These are phyloP conservation scores for Spilogale gracilis DNA, from an alignment of 2,113 vertebrate species.

Conservation along the genomic window DNA sequence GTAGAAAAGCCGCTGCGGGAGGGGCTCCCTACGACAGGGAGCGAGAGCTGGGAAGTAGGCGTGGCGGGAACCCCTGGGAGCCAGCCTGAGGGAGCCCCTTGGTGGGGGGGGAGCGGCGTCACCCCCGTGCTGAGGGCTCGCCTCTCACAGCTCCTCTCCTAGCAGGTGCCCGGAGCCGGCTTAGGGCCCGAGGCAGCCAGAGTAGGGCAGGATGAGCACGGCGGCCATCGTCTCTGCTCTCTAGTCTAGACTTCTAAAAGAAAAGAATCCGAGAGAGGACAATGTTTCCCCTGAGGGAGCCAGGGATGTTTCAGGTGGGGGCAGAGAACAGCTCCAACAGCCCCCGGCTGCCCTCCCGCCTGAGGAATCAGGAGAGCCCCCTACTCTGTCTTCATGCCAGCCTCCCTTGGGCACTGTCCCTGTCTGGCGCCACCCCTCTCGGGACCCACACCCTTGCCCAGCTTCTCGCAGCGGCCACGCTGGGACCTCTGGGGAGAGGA, in stretches of 20 bases:
- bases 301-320: accelerated
- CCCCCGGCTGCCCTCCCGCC: background rate
- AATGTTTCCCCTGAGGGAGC: background rate
- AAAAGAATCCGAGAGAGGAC: background rate
- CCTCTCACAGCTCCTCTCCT: background rate
- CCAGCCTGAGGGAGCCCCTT: background rate
- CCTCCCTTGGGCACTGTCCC: background rate
- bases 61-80: background rate
- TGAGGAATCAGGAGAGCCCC: background rate
- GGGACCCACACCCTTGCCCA: background rate
- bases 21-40: background rate
- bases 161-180: background rate
- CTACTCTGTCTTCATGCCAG: background rate
- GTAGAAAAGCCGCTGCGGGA: background rate
- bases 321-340: accelerated
- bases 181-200: background rate
- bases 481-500: background rate
- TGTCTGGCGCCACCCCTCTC: too few relatives aligned
- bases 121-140: background rate
- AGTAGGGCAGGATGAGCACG: background rate
- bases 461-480: background rate
- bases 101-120: background rate
- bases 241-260: background rate
- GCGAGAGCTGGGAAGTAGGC: background rate
- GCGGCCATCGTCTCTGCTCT: background rate